Base-by-base conservation (phyloP, 2,888 invertebrate genomes). In the Nymphalis c-album region DNA sequence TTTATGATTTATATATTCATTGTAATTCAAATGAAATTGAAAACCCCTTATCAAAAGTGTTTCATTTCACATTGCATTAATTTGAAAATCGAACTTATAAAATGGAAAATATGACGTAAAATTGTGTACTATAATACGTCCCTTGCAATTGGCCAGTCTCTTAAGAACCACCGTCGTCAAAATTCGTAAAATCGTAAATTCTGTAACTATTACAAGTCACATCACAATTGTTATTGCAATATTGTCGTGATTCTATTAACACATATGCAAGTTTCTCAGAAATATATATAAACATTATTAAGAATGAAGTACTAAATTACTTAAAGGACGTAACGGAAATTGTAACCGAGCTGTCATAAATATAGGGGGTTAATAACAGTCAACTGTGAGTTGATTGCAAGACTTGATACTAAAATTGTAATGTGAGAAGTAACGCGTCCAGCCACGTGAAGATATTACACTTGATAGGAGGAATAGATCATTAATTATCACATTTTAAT, bases 341-440 rank as follows among this genome's bases (percentile, higher is more conserved):
- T 69, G 65, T 65, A 71, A 67, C 68, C 31, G 60, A 70, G 64
- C 70, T 68, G 67, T 69, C 72, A 68, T 72, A 72, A 72, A 72
- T 67, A 71, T 75, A 74, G 72, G 67, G 72, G 77, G 78, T 76
- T 76, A 78, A 78, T 73, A 74, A 71, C 75, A 73, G 76, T 78
- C 74, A 77, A 77, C 76, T 75, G 69, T 64, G 51, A 66, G 67
- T 73, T 74, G 67, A 74, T 74, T 74, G 71, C 61, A 57, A 64
- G 46, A 31, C 17, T 57, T 58, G 64, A 63, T 62, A 67, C 40
- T 60, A 57, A 31, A 61, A 18, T 60, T 65, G 68, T 64, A 67
- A 67, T 69, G 58, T 46, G 63, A 68, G 59, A 65, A 45, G 66
- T 47, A 57, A 66, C 57, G n/a, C 50, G 62, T 62, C 58, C 48